Percentiles rank a stretch among this genome's conserved stretches.
Evolutionary conservation across 2,888 invertebrate species (phyloP).

Genomic region (Rhamnusium bicolor): DNA sequence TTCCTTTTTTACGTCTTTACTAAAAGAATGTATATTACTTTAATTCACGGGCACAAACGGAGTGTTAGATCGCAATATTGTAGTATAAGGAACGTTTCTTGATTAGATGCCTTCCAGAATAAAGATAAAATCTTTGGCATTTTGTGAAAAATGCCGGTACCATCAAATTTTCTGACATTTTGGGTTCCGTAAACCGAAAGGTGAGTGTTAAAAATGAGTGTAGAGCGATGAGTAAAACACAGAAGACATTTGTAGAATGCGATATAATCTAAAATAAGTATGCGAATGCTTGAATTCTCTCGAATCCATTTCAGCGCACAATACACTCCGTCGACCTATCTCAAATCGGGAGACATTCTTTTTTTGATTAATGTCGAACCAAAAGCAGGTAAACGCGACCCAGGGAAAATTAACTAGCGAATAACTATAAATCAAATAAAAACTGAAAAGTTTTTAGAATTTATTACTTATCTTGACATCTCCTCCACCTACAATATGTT

Average conservation of each 20-base stretch:
- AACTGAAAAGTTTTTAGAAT: slow-evolving; percentile 63
- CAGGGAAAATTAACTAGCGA: slow-evolving; percentile 62
- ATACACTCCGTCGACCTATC: slow-evolving; percentile 57
- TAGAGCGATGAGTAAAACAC: slow-evolving; percentile 33
- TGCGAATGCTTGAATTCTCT: slow-evolving; percentile 51
- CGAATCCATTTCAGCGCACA: slow-evolving; percentile 49
- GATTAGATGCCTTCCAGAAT: neutral
- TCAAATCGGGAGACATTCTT: slow-evolving; percentile 61
- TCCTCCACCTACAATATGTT: slow-evolving; percentile 66
- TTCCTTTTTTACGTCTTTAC: too few relatives aligned
- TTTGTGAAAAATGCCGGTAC: slow-evolving; percentile 23
- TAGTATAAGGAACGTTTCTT: neutral
- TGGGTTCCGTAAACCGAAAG: neutral
- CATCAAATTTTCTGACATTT: slow-evolving; percentile 17
- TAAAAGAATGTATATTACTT: too few relatives aligned
- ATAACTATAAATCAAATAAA: slow-evolving; percentile 65
- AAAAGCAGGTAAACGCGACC: slow-evolving; percentile 60
- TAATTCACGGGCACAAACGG: neutral
- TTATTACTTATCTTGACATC: slow-evolving; percentile 62
- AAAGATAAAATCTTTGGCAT: slow-evolving; percentile 13
- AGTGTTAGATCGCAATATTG: neutral
- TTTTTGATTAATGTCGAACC: slow-evolving; percentile 63
- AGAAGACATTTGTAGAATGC: slow-evolving; percentile 37
- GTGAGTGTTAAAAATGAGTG: slow-evolving; percentile 37
- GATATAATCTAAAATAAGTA: slow-evolving; percentile 41